These are phyloP conservation scores for Pollicipes pollicipes DNA, from an alignment of 1,140 invertebrate genomes.

Conservation along the genomic window DNA sequence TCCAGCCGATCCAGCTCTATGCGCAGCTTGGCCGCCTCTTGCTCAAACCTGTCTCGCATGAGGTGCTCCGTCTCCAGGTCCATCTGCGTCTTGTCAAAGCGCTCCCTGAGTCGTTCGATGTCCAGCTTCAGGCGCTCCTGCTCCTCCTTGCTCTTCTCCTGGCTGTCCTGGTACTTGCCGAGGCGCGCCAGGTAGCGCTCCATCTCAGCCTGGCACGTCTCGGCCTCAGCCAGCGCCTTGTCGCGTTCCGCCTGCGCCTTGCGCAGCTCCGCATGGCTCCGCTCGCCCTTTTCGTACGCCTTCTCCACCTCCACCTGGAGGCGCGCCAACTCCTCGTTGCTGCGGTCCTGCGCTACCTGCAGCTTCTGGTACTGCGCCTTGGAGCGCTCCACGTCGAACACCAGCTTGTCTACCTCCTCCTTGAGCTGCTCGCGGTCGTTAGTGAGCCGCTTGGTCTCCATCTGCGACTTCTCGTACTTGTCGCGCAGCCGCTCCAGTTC, in stretches of 20 bases:
- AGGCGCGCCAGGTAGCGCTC: constrained; percentile 53
- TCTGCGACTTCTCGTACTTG: constrained; percentile 69
- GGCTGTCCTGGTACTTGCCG: constrained; percentile 56
- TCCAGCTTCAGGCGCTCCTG: constrained; percentile 61
- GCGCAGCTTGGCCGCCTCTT: constrained; percentile 43
- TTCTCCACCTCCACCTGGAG: constrained; percentile 74
- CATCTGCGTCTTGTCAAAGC: constrained; percentile 55
- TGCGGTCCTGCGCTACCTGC: constrained; percentile 63
- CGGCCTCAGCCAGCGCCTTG: constrained; percentile 45
- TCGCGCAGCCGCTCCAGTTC: constrained; percentile 73
- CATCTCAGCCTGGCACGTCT: constrained; percentile 43
- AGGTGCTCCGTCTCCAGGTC: constrained; percentile 55
- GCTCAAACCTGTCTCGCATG: constrained; percentile 33
- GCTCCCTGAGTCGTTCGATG: constrained; percentile 59
- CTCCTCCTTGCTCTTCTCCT: constrained; percentile 53
- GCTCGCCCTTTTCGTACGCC: constrained; percentile 74
- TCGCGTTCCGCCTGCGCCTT: constrained; percentile 59
- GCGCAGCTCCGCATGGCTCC: constrained; percentile 57
- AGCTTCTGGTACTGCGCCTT: constrained; percentile 64
- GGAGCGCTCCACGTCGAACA: constrained; percentile 64
- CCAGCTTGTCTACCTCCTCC: constrained; percentile 60
- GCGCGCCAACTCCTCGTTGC: constrained; percentile 68
- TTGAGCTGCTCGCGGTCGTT: constrained; percentile 69
- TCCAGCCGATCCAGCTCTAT: constrained; percentile 58
- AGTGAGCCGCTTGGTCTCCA: constrained; percentile 57